Evolutionary conservation across 2,797 vertebrate species (phyloP).

Genomic region (Crypturellus tataupa): DNA sequence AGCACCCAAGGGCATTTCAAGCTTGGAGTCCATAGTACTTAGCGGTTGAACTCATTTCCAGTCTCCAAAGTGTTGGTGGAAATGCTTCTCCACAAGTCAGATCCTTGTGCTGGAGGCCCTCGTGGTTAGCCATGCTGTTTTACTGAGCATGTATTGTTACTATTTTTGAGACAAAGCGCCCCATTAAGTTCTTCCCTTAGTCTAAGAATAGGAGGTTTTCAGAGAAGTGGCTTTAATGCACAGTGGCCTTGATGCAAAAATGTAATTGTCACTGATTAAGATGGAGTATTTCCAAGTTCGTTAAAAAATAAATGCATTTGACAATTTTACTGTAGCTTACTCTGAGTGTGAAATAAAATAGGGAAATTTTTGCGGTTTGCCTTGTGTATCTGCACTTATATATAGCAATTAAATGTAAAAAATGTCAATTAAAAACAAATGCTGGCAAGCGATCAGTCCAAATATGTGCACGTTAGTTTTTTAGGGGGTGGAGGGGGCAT

Average conservation of each 20-base stretch:
- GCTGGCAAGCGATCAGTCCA: constrained; percentile 57
- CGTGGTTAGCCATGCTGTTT: neutral
- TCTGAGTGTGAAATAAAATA: constrained; percentile 15
- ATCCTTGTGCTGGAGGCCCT: neutral
- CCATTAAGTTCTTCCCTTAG: neutral
- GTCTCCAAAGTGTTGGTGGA: neutral
- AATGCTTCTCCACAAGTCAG: neutral
- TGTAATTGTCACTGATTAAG: neutral
- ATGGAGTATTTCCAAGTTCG: neutral
- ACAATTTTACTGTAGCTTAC: constrained; percentile 16
- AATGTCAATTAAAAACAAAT: constrained; percentile 57
- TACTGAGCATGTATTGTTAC: constrained; percentile 31
- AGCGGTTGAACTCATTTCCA: neutral
- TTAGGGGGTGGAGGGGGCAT: neutral
- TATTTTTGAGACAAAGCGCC: neutral
- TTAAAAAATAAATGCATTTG: neutral
- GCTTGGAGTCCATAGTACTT: neutral
- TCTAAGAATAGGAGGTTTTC: constrained; percentile 40
- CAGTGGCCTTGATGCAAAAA: neutral
- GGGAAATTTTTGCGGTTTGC: constrained; percentile 45
- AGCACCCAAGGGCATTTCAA: neutral
- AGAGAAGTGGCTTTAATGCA: neutral
- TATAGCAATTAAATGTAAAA: constrained; percentile 53
- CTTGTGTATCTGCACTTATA: constrained; percentile 37
- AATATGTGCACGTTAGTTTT: neutral